A percentile compares a stretch with the other conserved stretches of the same genome.
These are phyloP conservation scores for Laticauda colubrina DNA, from an alignment of 2,113 vertebrate genomes.

Conservation along the genomic window DNA sequence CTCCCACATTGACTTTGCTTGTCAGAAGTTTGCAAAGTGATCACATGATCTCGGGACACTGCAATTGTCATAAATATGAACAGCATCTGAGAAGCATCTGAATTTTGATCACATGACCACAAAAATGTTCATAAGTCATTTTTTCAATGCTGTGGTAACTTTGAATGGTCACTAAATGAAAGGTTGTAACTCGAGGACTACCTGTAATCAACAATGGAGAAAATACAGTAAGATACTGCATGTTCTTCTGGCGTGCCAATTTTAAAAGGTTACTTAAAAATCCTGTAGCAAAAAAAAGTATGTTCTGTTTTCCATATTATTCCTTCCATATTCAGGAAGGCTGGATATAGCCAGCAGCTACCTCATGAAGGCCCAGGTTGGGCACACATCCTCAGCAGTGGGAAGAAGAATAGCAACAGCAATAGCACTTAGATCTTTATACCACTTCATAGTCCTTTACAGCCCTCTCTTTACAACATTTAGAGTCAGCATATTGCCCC, in stretches of 20 bases:
- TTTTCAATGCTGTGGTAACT: not conserved
- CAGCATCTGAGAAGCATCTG: not conserved
- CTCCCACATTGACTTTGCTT: not conserved
- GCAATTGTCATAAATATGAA: not conserved
- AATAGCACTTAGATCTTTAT: not conserved
- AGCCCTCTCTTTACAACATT: not conserved
- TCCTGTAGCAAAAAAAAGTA: not conserved
- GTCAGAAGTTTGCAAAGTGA: not conserved
- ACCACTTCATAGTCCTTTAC: not conserved
- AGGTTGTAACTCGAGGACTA: not conserved
- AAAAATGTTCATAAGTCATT: not conserved
- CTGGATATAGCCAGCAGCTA: not conserved
- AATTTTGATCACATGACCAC: not conserved
- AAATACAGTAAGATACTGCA: not conserved
- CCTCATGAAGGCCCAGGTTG: not conserved
- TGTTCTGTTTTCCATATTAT: not conserved
- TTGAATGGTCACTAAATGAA: not conserved
- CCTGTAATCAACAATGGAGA: not conserved
- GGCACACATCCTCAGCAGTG: not conserved
- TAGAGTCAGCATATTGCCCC: not conserved
- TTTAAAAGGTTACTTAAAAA: not conserved
- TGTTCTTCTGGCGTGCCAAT: not conserved
- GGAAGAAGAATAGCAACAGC: not conserved
- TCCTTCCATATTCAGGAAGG: not conserved
- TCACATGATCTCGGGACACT: not conserved